These are phyloP conservation scores for Premnoplex brunnescens DNA, from an alignment of 2,797 vertebrate genomes.

Conservation along the genomic window DNA sequence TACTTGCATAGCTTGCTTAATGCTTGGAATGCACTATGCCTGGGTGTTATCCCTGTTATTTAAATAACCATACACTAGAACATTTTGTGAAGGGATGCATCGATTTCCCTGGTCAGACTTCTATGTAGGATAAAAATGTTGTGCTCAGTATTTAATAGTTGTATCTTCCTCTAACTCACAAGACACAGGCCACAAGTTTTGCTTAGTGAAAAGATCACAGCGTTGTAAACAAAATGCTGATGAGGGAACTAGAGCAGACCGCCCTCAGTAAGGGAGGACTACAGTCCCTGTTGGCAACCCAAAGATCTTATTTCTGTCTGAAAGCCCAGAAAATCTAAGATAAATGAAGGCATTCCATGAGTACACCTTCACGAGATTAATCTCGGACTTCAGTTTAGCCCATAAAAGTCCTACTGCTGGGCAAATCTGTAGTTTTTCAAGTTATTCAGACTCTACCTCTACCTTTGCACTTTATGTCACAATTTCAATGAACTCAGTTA, in stretches of 20 bases:
- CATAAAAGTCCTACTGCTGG: neutral
- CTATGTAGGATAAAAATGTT: neutral
- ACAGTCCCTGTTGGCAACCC: neutral
- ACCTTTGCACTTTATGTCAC: neutral
- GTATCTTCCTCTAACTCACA: neutral
- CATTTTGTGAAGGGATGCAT: neutral
- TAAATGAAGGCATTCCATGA: neutral
- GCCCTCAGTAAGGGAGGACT: neutral
- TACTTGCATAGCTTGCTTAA: neutral
- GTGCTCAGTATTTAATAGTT: neutral
- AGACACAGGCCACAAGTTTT: neutral
- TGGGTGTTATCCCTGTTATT: neutral
- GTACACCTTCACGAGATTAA: neutral
- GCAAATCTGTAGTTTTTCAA: neutral
- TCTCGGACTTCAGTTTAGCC: neutral
- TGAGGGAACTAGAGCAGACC: neutral
- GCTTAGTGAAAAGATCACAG: neutral
- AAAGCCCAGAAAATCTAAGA: neutral
- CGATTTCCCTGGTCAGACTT: neutral
- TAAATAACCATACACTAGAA: neutral
- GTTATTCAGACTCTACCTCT: neutral
- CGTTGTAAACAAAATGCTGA: neutral
- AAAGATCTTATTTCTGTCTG: neutral
- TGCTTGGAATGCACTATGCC: neutral
- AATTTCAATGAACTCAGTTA: neutral